Base-by-base conservation (phyloP, 2,113 vertebrate genomes). In the Paedocypris sp. region DNA sequence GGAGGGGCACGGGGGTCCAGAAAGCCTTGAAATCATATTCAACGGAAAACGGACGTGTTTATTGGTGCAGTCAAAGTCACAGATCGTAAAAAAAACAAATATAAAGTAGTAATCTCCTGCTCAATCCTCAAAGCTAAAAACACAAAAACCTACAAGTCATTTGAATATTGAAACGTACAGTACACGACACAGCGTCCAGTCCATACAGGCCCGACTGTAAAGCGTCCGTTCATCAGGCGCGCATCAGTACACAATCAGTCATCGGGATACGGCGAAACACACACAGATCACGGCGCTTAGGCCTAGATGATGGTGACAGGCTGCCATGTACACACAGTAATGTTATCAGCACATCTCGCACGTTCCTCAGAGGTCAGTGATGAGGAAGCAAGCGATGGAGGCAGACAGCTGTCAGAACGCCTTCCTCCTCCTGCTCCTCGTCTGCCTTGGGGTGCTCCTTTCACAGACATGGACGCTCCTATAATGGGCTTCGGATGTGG, bases 391-490 rank as follows among this genome's bases (percentile, higher is more conserved):
- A 45, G 36, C 19, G 45, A 66, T 61, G 23, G 39, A 62, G 70
- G 77, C 75, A 72, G 76, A 80, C 70, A 76, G 78, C 70, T 80
- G 80, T 81, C 78, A 80, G 68, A 71, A 75, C 67, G 42, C 71
- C 64, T 80, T 68, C 70, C 76, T 76, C 74, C 36, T 58, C 32
- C 39, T 53, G 45, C 60, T 71, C 60, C 53, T 42, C 45, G 53
- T 53, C 54, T 23, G 36, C 63, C 63, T 59, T 16, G 28, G 16
- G 63, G 63, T 54, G 28, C n/a, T 53, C 29, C 60, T 35, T 13
- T 10, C 18, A 59, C 45, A 61, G 39, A 64, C 52, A 52, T 10
- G 22, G 32, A 11, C 41, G 32, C 49, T 64, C 4, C 61, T 52
- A 3, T 48, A 32, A 49, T 46, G 38, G 6, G 6, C 4, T 25